These are phyloP conservation scores for Pammene fasciana DNA, from an alignment of 2,888 invertebrate genomes.

Conservation along the genomic window DNA sequence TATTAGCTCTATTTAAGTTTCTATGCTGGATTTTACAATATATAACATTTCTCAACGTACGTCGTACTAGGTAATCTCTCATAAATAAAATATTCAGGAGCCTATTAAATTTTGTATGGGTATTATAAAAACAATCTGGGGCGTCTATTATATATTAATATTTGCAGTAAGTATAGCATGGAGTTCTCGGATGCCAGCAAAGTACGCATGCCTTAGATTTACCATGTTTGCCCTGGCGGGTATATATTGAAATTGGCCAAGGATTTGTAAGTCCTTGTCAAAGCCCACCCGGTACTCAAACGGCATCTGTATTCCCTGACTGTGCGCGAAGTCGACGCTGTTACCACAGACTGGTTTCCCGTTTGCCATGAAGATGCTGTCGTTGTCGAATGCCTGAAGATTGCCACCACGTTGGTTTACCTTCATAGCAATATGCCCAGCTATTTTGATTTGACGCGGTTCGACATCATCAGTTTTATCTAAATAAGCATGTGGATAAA, in stretches of 20 bases:
- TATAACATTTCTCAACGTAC: constrained; percentile 32
- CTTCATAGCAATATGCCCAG: constrained; percentile 58
- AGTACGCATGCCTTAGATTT: constrained; percentile 66
- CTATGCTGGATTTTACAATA: constrained; percentile 47
- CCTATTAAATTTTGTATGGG: too few relatives aligned
- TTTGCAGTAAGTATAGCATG: neutral
- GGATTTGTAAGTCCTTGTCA: constrained; percentile 56
- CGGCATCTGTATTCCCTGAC: constrained; percentile 54
- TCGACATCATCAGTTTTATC: constrained; percentile 44
- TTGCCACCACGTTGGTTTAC: constrained; percentile 65
- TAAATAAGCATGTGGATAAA: constrained; percentile 85
- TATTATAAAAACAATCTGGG: neutral
- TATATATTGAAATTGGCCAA: constrained; percentile 65
- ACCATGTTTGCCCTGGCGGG: constrained; percentile 58
- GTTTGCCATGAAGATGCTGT: constrained; percentile 60
- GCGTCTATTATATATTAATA: neutral
- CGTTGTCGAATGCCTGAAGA: constrained; percentile 62
- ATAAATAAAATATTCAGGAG: too few relatives aligned
- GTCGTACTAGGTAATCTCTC: too few relatives aligned
- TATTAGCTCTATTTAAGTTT: constrained; percentile 66
- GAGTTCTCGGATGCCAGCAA: constrained; percentile 67
- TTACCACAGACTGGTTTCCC: constrained; percentile 66
- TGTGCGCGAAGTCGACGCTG: constrained; percentile 70
- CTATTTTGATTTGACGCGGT: constrained; percentile 50
- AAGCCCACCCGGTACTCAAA: constrained; percentile 75